A percentile compares a stretch with the other conserved stretches of the same genome.
These are phyloP conservation scores for Brevimyrus niger DNA, from an alignment of 2,113 vertebrate genomes.

Conservation along the genomic window DNA sequence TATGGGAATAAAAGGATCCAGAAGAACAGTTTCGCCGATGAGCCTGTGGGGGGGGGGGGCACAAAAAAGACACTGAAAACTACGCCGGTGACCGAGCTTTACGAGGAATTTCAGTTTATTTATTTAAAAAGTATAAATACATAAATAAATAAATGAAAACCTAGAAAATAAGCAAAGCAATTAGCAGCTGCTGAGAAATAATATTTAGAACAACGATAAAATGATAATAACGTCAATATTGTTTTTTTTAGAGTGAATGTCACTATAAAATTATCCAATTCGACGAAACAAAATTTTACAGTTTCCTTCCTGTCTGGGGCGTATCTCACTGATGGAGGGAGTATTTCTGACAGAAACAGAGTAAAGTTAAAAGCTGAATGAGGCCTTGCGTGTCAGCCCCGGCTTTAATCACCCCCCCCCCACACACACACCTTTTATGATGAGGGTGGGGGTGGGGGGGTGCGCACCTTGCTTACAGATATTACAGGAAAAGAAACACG, in stretches of 20 bases:
- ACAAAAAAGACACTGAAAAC: background rate
- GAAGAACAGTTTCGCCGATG: background rate
- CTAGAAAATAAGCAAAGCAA: background rate
- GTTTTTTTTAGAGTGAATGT: background rate
- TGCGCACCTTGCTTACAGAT: conserved; percentile 10
- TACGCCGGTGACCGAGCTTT: background rate
- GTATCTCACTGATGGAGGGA: background rate
- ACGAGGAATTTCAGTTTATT: background rate
- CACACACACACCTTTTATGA: background rate
- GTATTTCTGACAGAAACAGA: background rate
- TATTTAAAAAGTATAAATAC: background rate
- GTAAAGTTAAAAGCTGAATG: background rate
- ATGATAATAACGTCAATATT: background rate
- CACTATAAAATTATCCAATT: background rate
- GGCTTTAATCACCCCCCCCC: background rate
- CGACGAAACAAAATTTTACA: background rate
- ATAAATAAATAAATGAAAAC: background rate
- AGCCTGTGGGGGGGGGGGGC: background rate
- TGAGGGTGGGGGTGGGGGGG: background rate
- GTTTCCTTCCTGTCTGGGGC: background rate
- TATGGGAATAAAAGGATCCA: background rate
- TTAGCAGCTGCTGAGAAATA: background rate
- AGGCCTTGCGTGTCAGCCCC: background rate
- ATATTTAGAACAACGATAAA: background rate
- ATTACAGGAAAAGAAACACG: conserved; percentile 12